These are phyloP conservation scores for Synodontis membranacea DNA, from an alignment of 2,113 vertebrate species.

Conservation along the genomic window DNA sequence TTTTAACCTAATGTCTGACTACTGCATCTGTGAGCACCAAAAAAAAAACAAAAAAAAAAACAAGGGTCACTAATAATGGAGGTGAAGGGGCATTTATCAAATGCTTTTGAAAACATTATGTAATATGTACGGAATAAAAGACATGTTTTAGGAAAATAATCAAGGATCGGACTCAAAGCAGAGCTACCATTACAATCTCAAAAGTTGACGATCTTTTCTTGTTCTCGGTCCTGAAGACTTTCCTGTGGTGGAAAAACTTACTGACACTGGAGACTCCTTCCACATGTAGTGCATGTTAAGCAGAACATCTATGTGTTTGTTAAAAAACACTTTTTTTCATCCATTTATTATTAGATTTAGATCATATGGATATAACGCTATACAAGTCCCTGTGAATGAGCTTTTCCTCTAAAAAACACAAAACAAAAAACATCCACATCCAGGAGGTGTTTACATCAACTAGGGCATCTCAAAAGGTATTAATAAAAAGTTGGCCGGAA, in stretches of 20 bases:
- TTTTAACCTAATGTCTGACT: not conserved
- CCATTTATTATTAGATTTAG: not conserved
- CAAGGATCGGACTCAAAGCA: not conserved
- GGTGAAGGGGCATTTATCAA: not conserved
- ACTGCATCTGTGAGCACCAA: not conserved
- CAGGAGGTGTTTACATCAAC: not conserved
- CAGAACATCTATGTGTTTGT: not conserved
- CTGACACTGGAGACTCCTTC: not conserved
- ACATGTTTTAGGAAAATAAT: not conserved
- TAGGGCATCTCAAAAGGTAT: too few species aligned
- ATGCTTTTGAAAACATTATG: not conserved
- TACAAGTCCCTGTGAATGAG: not conserved
- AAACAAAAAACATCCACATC: not conserved
- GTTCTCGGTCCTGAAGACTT: not conserved
- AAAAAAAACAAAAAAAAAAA: too few species aligned
- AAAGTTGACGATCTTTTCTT: too few species aligned
- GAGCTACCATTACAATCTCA: not conserved
- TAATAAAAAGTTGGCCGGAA: too few species aligned
- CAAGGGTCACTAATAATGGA: not conserved
- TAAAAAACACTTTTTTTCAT: not conserved
- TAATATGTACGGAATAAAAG: not conserved
- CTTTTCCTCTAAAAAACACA: not conserved
- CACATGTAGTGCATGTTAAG: not conserved
- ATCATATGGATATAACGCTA: too few species aligned
- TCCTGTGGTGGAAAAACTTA: not conserved